Evolutionary conservation across 2,888 invertebrate species (phyloP).

Genomic region (Tipula vernalis): DNA sequence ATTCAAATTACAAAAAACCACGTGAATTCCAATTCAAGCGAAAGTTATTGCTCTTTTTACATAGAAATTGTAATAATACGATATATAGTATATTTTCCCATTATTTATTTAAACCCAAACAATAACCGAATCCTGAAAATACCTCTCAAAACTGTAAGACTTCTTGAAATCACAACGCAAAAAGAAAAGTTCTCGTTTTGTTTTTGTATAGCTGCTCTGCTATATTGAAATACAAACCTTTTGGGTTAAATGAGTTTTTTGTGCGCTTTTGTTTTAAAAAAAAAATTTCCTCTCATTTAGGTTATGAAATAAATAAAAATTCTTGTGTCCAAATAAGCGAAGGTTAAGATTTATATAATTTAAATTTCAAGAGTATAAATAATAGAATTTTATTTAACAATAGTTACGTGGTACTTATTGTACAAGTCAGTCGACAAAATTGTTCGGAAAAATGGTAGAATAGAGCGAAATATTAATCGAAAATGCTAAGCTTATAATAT

Average conservation of each 20-base stretch:
- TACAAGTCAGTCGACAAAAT: not conserved
- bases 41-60: slow-evolving; percentile 6
- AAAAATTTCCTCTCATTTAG: not conserved
- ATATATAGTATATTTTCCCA: not conserved
- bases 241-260: not conserved
- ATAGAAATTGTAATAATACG: not conserved
- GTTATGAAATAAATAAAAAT: not conserved
- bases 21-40: slow-evolving; percentile 7
- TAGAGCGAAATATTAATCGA: not conserved
- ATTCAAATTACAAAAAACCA: not conserved
- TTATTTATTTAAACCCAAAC: not conserved
- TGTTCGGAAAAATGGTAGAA: not conserved
- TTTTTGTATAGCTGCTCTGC: not conserved
- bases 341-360: not conserved
- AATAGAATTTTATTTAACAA: not conserved
- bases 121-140: not conserved
- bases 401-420: not conserved
- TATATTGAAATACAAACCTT: not conserved
- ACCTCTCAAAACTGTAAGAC: slow-evolving; percentile 7
- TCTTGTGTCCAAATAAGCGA: not conserved
- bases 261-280: not conserved
- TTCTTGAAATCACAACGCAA: not conserved
- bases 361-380: not conserved
- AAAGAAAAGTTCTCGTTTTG: not conserved
- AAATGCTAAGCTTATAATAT: not conserved